phyloP scores from a whole-genome alignment of 2,113 vertebrate genomes.

The Gobio gobio region DNA sequence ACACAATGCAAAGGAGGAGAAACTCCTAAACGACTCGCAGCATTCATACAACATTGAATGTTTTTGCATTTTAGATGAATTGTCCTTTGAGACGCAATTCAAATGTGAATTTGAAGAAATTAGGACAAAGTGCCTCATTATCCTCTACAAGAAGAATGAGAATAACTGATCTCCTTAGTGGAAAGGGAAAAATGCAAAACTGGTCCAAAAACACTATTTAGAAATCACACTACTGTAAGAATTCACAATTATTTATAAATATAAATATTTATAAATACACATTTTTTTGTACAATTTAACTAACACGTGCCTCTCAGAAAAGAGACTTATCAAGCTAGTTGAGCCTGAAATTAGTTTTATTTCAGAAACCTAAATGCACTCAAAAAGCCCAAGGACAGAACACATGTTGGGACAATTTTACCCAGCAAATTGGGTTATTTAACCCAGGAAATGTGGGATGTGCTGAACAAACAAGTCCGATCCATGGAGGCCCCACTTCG shows the following conservation, averaged over 20 bases:
- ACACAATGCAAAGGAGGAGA: constrained; percentile 53
- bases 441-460: too few species aligned
- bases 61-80: constrained; percentile 59
- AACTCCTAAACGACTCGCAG: constrained; percentile 50
- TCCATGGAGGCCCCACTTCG: too few species aligned
- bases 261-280: too few species aligned
- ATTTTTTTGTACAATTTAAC: too few species aligned
- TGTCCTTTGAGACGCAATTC: constrained; percentile 69
- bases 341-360: neutral
- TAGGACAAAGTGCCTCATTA: constrained; percentile 67
- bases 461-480: too few species aligned
- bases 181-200: neutral
- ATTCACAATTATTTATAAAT: neutral
- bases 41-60: constrained; percentile 69
- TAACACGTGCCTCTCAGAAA: too few species aligned
- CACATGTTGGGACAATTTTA: too few species aligned
- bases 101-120: constrained; percentile 74
- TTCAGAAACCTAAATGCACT: neutral
- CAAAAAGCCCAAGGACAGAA: too few species aligned
- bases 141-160: constrained; percentile 43
- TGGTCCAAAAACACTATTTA: neutral
- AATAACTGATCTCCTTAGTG: neutral
- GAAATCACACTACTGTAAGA: neutral
- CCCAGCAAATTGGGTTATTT: too few species aligned
- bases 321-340: neutral